phyloP scores from a whole-genome alignment of 1,140 invertebrate genomes.

The Zaprionus vittiger region DNA sequence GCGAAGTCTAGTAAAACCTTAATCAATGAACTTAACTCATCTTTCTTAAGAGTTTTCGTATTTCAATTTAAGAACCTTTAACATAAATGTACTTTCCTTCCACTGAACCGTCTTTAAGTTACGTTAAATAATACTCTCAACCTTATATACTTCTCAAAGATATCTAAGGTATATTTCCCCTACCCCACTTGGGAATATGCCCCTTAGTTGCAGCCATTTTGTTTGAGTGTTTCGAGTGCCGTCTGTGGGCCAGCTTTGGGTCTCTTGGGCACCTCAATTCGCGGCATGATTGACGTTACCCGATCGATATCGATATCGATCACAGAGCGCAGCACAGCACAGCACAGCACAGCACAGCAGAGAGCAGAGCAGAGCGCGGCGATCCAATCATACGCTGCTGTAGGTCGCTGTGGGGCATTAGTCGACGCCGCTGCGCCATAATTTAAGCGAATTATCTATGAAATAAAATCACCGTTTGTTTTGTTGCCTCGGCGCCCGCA shows the following conservation, averaged over 20 bases:
- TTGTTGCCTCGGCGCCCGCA: constrained; percentile 50
- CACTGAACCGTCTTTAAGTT: not conserved
- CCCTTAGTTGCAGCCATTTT: constrained; percentile 37
- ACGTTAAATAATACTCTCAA: not conserved
- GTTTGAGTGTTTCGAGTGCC: not conserved
- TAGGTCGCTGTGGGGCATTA: constrained; percentile 78
- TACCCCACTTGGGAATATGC: not conserved
- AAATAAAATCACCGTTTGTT: constrained; percentile 79
- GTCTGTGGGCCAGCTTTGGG: constrained; percentile 19
- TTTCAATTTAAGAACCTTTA: not conserved
- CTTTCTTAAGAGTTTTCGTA: not conserved
- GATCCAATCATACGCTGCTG: constrained; percentile 70
- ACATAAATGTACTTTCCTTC: not conserved
- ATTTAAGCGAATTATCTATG: constrained; percentile 84
- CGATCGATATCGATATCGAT: constrained; percentile 63
- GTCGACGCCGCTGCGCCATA: constrained; percentile 73
- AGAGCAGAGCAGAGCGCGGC: constrained; percentile 1
- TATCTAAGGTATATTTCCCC: not conserved
- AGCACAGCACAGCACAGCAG: not conserved
- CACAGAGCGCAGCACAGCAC: constrained; percentile 5
- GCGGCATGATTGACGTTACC: constrained; percentile 62
- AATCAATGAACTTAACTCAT: not conserved
- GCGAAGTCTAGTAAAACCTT: too few species aligned
- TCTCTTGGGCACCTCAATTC: constrained; percentile 38
- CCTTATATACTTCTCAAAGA: not conserved